phyloP scores from a whole-genome alignment of 2,888 invertebrate genomes.

The Pyralis farinalis region DNA sequence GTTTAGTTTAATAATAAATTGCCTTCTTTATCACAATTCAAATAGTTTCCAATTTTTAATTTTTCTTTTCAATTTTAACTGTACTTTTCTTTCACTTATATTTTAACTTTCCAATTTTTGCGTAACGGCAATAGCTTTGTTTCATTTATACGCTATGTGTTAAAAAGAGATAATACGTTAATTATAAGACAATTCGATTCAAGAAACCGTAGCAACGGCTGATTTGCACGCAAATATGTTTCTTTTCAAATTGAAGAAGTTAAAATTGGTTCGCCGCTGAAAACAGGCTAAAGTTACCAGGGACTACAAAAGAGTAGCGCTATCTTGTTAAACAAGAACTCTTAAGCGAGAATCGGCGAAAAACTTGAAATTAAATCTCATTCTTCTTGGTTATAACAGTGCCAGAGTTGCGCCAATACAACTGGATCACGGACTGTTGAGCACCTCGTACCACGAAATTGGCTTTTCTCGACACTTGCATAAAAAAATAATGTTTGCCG shows the following conservation, averaged over 20 bases:
- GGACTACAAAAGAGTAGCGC: slow-evolving; percentile 52
- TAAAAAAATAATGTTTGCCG: slow-evolving; percentile 1
- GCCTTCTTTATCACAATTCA: no score
- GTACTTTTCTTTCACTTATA: no score
- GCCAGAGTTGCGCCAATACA: slow-evolving; percentile 14
- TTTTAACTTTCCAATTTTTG: no score
- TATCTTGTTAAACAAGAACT: slow-evolving; percentile 62
- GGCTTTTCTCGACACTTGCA: slow-evolving; percentile 5
- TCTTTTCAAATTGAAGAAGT: slow-evolving; percentile 55
- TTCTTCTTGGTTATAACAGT: slow-evolving; percentile 40
- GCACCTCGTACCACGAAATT: neutral
- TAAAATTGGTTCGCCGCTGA: slow-evolving; percentile 42
- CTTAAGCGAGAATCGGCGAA: slow-evolving; percentile 49
- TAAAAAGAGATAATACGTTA: no score
- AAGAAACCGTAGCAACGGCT: slow-evolving; percentile 15
- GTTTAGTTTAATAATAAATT: no score
- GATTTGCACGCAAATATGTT: slow-evolving; percentile 33
- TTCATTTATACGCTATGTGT: no score
- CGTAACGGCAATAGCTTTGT: no score
- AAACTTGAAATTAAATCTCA: slow-evolving; percentile 67
- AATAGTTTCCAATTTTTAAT: no score
- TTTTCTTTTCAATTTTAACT: no score
- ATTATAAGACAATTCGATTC: no score
- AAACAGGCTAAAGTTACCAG: slow-evolving; percentile 37
- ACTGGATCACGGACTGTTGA: neutral